phyloP scores from a whole-genome alignment of 2,888 invertebrate species.

The Fissipunctia ypsillon region DNA sequence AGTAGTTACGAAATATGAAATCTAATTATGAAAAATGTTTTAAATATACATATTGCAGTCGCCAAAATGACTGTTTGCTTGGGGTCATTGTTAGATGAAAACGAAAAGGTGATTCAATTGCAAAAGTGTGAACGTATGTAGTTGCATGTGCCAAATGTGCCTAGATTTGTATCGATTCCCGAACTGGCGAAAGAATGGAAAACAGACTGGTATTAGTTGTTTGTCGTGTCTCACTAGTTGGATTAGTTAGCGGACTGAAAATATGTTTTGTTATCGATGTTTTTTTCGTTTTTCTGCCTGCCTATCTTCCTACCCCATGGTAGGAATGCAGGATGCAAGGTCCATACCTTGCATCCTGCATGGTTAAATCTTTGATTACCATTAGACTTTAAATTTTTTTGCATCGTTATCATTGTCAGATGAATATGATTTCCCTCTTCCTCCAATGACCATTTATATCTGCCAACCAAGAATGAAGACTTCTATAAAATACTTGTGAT shows the following conservation, averaged over 20 bases:
- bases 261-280: not conserved
- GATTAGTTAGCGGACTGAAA: not conserved
- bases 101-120: slow-evolving; percentile 41
- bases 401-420: not conserved
- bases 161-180: slow-evolving; percentile 29
- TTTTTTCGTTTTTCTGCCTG: not conserved
- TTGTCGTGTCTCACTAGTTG: slow-evolving; percentile 9
- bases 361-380: no score
- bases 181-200: slow-evolving; percentile 45
- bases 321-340: not conserved
- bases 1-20: slow-evolving; percentile 88
- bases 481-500: no score
- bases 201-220: slow-evolving; percentile 4
- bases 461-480: not conserved
- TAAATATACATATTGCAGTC: slow-evolving; percentile 71
- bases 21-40: slow-evolving; percentile 84
- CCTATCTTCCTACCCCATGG: not conserved
- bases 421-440: not conserved
- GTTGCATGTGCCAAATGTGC: not conserved
- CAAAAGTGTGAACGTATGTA: slow-evolving; percentile 12
- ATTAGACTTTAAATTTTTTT: not conserved
- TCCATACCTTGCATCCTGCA: no score
- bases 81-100: slow-evolving; percentile 66
- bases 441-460: no score
- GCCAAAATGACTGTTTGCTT: slow-evolving; percentile 53